Percentiles rank a stretch among this genome's conserved stretches.
These are phyloP conservation scores for Epiblema foenella DNA, from an alignment of 2,888 invertebrate species.

Conservation along the genomic window DNA sequence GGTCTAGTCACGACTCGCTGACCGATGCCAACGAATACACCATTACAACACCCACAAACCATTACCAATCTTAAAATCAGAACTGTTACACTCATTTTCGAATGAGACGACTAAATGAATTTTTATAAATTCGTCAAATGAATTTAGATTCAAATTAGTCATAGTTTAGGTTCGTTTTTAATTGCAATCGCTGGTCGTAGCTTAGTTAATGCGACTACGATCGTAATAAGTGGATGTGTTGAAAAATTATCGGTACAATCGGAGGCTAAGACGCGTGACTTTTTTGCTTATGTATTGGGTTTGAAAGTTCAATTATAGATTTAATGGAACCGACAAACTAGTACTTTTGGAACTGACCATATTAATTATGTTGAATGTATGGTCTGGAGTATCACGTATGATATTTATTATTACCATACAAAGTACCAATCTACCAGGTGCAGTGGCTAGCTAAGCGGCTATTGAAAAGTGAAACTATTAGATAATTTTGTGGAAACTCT, in stretches of 20 bases:
- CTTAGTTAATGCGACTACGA: constrained; percentile 83
- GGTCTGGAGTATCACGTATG: constrained; percentile 11
- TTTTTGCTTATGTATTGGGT: constrained; percentile 81
- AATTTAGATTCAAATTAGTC: constrained; percentile 48
- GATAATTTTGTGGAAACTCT: not conserved
- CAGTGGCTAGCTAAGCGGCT: not conserved
- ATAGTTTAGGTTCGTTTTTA: constrained; percentile 50
- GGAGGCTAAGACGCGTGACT: constrained; percentile 81
- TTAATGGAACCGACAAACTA: constrained; percentile 55
- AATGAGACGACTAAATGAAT: constrained; percentile 45
- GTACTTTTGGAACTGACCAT: constrained; percentile 11
- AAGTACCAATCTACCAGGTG: not conserved
- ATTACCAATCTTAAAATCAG: constrained; percentile 52
- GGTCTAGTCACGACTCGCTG: constrained; percentile 82
- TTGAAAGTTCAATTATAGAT: constrained; percentile 60
- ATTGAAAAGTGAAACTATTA: too few species aligned
- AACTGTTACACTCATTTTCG: constrained; percentile 47
- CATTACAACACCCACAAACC: constrained; percentile 47
- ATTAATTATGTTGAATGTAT: constrained; percentile 15
- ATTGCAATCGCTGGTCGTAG: not conserved
- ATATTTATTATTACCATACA: constrained; percentile 3
- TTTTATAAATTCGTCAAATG: constrained; percentile 38
- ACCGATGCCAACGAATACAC: constrained; percentile 76
- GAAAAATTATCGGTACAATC: constrained; percentile 84
- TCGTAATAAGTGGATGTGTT: constrained; percentile 85